Evolutionary conservation across 2,113 vertebrate species (phyloP).

Genomic region (Podarcis cretensis): DNA sequence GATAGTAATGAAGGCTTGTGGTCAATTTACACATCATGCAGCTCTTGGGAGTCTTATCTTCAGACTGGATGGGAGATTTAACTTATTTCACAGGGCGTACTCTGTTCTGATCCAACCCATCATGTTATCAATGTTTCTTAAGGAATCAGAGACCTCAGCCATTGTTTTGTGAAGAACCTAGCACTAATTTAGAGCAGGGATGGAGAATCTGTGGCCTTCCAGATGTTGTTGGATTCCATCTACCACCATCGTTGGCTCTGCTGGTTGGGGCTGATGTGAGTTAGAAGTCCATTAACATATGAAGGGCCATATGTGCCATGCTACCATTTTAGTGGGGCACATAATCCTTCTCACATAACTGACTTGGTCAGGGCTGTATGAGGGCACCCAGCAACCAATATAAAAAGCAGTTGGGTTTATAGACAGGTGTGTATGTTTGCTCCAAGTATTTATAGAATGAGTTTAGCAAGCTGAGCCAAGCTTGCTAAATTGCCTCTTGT

Average conservation of each 20-base stretch:
- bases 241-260: not conserved
- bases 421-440: not conserved
- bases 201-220: not conserved
- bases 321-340: too few species aligned
- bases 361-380: not conserved
- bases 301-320: too few species aligned
- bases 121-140: not conserved
- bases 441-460: not conserved
- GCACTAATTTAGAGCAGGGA: not conserved
- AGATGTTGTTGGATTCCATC: too few species aligned
- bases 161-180: not conserved
- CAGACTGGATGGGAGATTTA: not conserved
- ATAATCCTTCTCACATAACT: not conserved
- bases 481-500: not conserved
- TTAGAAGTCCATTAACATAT: too few species aligned
- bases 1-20: not conserved
- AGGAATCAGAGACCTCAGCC: not conserved
- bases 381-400: not conserved
- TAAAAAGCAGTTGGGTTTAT: not conserved
- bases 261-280: too few species aligned
- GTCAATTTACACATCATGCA: not conserved
- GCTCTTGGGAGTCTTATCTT: not conserved
- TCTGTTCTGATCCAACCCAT: not conserved
- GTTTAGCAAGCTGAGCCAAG: not conserved
- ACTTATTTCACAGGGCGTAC: too few species aligned